Percentiles rank a stretch among this genome's conserved stretches.
These are phyloP conservation scores for Patella ulyssiponensis DNA, from an alignment of 2,888 invertebrate species.

Conservation along the genomic window DNA sequence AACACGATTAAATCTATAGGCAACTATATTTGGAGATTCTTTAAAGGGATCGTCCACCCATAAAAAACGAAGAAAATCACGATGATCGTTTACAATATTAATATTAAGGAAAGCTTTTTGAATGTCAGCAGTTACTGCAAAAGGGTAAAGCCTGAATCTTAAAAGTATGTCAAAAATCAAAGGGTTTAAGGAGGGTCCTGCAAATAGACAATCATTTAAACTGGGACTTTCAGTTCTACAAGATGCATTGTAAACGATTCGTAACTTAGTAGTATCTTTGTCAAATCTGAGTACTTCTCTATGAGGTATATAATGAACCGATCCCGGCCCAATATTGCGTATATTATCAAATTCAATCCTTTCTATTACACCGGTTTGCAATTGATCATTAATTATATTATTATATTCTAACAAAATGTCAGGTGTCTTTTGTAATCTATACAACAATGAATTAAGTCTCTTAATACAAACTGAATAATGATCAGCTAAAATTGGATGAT, in stretches of 20 bases:
- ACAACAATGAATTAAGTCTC: background rate
- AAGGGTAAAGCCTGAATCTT: background rate
- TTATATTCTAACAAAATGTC: background rate
- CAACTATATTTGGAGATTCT: background rate
- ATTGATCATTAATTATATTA: background rate
- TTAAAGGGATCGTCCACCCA: background rate
- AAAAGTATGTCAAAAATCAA: background rate
- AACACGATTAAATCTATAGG: constrained; percentile 3
- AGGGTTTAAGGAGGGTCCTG: constrained; percentile 3
- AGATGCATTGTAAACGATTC: background rate
- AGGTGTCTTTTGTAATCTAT: background rate
- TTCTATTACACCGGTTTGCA: background rate
- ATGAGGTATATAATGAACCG: background rate
- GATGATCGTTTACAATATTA: background rate
- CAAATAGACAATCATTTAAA: background rate
- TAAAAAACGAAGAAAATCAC: background rate
- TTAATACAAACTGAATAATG: constrained; percentile 2
- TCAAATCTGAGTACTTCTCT: background rate
- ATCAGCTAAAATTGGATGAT: background rate
- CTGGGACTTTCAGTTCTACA: background rate
- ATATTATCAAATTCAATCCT: background rate
- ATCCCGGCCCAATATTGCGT: background rate
- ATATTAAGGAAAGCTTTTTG: constrained; percentile 5
- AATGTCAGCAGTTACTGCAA: constrained; percentile 1
- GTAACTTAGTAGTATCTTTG: background rate